Evolutionary conservation across 2,888 invertebrate genomes (phyloP).

Genomic region (Orchesella flavescens): DNA sequence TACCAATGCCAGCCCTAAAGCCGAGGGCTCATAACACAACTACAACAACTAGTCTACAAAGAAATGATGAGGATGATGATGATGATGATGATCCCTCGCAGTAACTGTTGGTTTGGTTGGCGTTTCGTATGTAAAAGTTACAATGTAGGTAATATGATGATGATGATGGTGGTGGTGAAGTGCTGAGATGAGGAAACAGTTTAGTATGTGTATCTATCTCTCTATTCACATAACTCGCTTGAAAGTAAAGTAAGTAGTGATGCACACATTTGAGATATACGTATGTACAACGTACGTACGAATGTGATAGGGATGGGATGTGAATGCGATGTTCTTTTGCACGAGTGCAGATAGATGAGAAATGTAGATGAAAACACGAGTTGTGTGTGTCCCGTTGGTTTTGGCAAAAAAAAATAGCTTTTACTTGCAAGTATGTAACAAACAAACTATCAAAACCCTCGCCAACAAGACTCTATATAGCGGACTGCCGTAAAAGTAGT

Average conservation of each 20-base stretch:
- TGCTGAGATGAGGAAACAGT: background rate
- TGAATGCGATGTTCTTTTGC: too few relatives aligned
- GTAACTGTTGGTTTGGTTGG: slow-evolving; percentile 1
- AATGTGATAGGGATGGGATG: too few relatives aligned
- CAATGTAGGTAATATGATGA: background rate
- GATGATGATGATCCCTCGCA: background rate
- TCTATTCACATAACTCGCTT: background rate
- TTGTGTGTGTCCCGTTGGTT: slow-evolving; percentile 58
- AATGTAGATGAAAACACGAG: slow-evolving; percentile 40
- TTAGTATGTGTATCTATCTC: background rate
- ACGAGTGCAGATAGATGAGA: slow-evolving; percentile 16
- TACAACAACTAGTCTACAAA: slow-evolving; percentile 5
- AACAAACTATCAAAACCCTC: background rate
- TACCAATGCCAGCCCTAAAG: background rate
- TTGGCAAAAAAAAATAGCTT: slow-evolving; percentile 52
- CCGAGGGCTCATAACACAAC: background rate
- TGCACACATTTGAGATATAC: slow-evolving; percentile 7
- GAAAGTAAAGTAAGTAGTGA: slow-evolving; percentile 16
- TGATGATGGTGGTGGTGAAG: background rate
- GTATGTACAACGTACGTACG: background rate
- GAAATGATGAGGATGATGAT: background rate
- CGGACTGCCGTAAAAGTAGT: slow-evolving; percentile 8
- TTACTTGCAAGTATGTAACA: slow-evolving; percentile 25
- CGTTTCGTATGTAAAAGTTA: background rate
- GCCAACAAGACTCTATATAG: background rate